Conservation (phyloP, 92 coral and sea anemone genomes). For the Phenganax subtilis region DNA sequence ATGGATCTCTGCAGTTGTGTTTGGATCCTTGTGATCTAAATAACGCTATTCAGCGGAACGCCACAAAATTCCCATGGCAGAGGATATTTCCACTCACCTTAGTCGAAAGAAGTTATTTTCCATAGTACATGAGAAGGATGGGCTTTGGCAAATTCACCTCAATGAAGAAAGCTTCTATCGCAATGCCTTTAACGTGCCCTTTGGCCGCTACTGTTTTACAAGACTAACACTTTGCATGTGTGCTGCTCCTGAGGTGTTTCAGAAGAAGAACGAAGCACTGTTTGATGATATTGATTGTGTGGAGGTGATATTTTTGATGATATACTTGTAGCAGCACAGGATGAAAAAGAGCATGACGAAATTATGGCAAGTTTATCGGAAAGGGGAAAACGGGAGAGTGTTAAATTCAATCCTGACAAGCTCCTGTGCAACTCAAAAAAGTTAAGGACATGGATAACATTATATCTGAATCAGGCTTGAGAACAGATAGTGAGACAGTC, state of each 20-base stretch:
- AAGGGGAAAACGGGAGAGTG: conserved; percentile 10
- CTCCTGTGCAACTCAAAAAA: conserved; percentile 29
- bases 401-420: conserved; percentile 26
- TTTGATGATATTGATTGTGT: conserved; percentile 41
- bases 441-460: conserved; percentile 55
- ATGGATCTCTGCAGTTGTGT: conserved; percentile 49
- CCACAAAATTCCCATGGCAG: background rate
- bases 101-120: conserved; percentile 4
- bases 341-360: conserved; percentile 31
- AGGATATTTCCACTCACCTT: background rate
- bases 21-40: conserved; percentile 53
- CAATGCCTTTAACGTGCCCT: conserved; percentile 1
- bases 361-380: conserved; percentile 11
- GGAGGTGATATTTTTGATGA: conserved; percentile 34
- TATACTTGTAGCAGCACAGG: conserved; percentile 37
- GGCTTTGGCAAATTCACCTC: conserved; percentile 1
- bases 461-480: conserved; percentile 38
- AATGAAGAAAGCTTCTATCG: background rate
- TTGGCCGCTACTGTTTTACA: background rate
- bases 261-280: conserved; percentile 32
- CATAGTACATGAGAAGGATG: background rate
- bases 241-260: background rate
- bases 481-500: conserved; percentile 24
- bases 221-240: background rate
- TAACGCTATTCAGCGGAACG: conserved; percentile 44